Evolutionary conservation across 2,888 invertebrate genomes (phyloP), one percentile per base, ranked within the genome.

Genomic region (Germaria angustata): DNA sequence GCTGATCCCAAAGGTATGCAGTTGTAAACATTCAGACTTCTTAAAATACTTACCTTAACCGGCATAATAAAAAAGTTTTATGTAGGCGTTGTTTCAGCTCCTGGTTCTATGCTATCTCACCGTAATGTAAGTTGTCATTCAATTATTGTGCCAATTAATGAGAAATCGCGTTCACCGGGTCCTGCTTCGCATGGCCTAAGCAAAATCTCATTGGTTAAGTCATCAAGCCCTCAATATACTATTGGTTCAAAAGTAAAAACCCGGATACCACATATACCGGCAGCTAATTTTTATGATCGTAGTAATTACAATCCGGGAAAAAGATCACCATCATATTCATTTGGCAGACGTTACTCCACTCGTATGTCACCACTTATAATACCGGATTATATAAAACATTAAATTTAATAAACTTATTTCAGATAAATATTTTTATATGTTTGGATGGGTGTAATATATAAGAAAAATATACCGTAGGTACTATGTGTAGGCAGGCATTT

Each of bases 301-400:
- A 76, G 66, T 17, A 59, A 68, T 49, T 76, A 76, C 9, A 68
- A 39, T 17, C 68, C 76, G 9, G 76, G 57, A 7, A 76, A 32
- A 39, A 17, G 17, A 49, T 36, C 76, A 15, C 66, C 66, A 28
- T 51, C 76, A 7, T 77, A 68, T 68, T 66, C 57, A 5, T 57
- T 77, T 53, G 77, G 68, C 9, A 59, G 24, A 41, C 51, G 68
- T 49, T 39, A 51, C 20, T 49, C 17, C 39, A 51, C 51, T 51
- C 59, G 20, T 32, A 51, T 46, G 11, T 13, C 11, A 32, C 59
- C 76, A 28, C 32, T 59, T 28, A 39, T 57, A 32, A 36, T 68
- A 32, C 34, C 15, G 53, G 28, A 53, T 53, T 53, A 53, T 53
- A 32, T 53, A 28, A 53, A 22, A 15, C 53, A n/a, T 13, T 15